Conservation (phyloP, 35 echinoderm and acorn worm genomes). For the Diadema setosum region DNA sequence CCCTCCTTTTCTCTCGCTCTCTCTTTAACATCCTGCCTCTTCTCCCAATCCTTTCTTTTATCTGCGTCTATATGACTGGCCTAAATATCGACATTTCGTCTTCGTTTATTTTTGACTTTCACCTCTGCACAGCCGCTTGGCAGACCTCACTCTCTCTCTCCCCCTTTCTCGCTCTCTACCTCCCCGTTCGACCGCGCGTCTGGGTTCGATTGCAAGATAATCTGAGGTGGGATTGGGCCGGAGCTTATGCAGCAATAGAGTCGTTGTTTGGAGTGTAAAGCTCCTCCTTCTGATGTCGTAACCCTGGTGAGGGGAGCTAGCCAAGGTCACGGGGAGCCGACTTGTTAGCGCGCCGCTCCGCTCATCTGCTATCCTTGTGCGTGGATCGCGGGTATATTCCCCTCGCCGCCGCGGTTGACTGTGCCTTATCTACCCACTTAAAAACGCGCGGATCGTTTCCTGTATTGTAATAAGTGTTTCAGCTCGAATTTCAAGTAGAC, state of each 20-base stretch:
- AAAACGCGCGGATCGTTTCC: not conserved
- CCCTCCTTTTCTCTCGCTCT: not conserved
- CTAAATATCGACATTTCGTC: not conserved
- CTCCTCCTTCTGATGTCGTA: not conserved
- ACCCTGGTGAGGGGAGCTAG: not conserved
- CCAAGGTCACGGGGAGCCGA: not conserved
- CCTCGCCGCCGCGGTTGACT: not conserved
- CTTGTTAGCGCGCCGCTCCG: not conserved
- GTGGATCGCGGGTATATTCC: not conserved
- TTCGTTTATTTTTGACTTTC: not conserved
- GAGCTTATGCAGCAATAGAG: constrained; percentile 15
- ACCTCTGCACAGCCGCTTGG: not conserved
- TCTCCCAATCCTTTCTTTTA: not conserved
- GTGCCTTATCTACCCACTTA: not conserved
- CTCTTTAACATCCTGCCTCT: not conserved
- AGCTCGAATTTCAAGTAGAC: not conserved
- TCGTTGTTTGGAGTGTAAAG: constrained; percentile 24
- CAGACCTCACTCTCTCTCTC: not conserved
- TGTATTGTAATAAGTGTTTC: not conserved
- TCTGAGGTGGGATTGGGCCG: not conserved
- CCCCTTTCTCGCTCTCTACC: not conserved
- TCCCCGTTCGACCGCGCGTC: not conserved
- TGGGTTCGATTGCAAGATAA: not conserved
- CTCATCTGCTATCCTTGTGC: not conserved
- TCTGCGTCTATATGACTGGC: not conserved